Evolutionary conservation across 2,888 invertebrate genomes (phyloP), one percentile per base, ranked within the genome.

Genomic region (Pterobdella sp.): DNA sequence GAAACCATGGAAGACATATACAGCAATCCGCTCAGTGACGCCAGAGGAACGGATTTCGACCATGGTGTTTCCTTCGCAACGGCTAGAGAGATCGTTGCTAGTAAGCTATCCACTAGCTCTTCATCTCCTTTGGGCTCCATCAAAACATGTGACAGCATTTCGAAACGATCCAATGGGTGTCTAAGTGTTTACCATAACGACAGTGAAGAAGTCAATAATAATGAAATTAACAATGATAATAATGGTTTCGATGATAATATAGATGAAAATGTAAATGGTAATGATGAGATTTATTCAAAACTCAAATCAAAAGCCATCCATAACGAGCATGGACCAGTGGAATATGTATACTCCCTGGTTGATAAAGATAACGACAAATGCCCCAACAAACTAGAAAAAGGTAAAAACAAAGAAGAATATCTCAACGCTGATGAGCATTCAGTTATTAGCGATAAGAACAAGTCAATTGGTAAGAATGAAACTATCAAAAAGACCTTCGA

Each of bases 281-380:
- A 56, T 26, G 26, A 56, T 56, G 60, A 56, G 3, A 4, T 56
- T n/a, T 56, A 56, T n/a, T 4, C 10, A 56, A 56, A n/a, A 3
- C n/a, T 56, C 4, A 56, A n/a, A 26, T 56, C 60, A 22, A 56
- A n/a, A 26, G 60, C 60, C 4, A 22, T 56, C 4, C 7, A 7
- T 3, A 3, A 22, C 7, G n/a, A 56, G n/a, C 10, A 22, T n/a
- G 60, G 60, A 26, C 3, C 7, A 26, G 60, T 56, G 60, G 60
- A 56, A 26, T 56, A 56, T n/a, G 60, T 56, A 22, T 56, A 56
- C 60, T 56, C 60, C 3, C 7, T 56, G 60, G 60, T 56, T 3
- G 60, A n/a, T 3, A 56, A 56, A 22, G 60, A 56, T 22, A 22
- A 56, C 26, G 26, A 56, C 18, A 56, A 22, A 7, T 4, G 60